These are phyloP conservation scores for Aleiodes testaceus DNA, from an alignment of 2,888 invertebrate species.

Conservation along the genomic window DNA sequence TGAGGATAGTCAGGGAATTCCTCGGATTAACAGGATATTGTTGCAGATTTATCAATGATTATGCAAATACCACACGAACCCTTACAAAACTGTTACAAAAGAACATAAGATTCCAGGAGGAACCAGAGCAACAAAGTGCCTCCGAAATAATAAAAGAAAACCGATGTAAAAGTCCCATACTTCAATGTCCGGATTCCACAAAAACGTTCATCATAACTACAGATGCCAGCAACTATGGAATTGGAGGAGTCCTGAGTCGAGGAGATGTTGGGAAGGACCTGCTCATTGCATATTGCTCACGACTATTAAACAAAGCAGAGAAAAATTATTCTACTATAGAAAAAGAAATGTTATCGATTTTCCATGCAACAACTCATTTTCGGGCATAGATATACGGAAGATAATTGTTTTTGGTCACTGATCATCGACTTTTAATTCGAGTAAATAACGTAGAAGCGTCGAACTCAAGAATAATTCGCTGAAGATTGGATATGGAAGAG, in stretches of 20 bases:
- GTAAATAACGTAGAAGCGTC: constrained; percentile 42
- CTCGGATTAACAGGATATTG: constrained; percentile 27
- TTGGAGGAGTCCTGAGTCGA: constrained; percentile 35
- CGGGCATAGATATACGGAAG: constrained; percentile 43
- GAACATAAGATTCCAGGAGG: constrained; percentile 14
- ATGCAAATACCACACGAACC: constrained; percentile 40
- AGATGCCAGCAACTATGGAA: constrained; percentile 33
- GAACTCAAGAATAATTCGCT: constrained; percentile 42
- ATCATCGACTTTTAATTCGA: constrained; percentile 37
- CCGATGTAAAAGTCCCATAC: constrained; percentile 15
- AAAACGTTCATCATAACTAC: constrained; percentile 31
- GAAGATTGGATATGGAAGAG: constrained; percentile 33
- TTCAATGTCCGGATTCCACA: constrained; percentile 25
- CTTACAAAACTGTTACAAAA: constrained; percentile 20
- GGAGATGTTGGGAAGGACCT: neutral
- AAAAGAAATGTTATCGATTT: constrained; percentile 43
- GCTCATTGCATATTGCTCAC: constrained; percentile 8
- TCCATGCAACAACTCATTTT: constrained; percentile 36
- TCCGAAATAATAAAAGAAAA: constrained; percentile 19
- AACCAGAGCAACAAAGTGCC: neutral
- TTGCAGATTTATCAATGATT: constrained; percentile 37
- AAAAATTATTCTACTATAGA: constrained; percentile 49
- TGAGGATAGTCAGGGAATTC: constrained; percentile 9
- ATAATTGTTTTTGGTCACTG: constrained; percentile 8
- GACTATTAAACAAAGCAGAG: constrained; percentile 37